Evolutionary conservation across 2,797 vertebrate species (phyloP).

Genomic region (Eulemur mongoz): DNA sequence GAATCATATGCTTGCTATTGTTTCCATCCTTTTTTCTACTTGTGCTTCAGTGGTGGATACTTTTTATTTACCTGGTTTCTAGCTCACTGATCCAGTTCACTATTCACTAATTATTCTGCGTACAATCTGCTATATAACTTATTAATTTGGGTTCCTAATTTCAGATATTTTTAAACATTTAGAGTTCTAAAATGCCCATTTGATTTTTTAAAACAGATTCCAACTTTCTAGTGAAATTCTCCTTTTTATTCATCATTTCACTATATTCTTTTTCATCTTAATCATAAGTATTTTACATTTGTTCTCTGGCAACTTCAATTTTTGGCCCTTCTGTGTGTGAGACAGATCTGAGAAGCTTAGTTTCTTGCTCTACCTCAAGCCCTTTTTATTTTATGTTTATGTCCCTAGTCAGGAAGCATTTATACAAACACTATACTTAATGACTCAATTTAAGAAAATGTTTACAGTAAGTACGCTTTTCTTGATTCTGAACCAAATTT

Average conservation of each 20-base stretch:
- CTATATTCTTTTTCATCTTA: background rate
- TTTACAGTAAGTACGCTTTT: background rate
- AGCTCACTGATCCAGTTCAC: background rate
- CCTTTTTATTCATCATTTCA: background rate
- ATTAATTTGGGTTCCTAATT: background rate
- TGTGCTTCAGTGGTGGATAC: background rate
- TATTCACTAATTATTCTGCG: background rate
- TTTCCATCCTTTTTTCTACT: background rate
- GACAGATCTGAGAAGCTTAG: background rate
- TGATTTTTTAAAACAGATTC: background rate
- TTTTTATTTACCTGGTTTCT: background rate
- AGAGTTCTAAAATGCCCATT: background rate
- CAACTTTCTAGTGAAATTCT: background rate
- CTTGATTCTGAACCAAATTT: background rate
- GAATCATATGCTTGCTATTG: background rate
- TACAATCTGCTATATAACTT: background rate
- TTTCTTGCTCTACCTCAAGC: background rate
- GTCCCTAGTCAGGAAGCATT: background rate
- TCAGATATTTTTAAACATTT: background rate
- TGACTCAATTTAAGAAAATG: background rate
- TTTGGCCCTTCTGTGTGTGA: background rate
- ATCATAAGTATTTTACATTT: background rate
- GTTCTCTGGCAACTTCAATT: background rate
- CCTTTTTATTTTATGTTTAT: background rate
- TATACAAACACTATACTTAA: background rate